Evolutionary conservation across 2,113 vertebrate genomes (phyloP).

Genomic region (Callaeas wilsoni): DNA sequence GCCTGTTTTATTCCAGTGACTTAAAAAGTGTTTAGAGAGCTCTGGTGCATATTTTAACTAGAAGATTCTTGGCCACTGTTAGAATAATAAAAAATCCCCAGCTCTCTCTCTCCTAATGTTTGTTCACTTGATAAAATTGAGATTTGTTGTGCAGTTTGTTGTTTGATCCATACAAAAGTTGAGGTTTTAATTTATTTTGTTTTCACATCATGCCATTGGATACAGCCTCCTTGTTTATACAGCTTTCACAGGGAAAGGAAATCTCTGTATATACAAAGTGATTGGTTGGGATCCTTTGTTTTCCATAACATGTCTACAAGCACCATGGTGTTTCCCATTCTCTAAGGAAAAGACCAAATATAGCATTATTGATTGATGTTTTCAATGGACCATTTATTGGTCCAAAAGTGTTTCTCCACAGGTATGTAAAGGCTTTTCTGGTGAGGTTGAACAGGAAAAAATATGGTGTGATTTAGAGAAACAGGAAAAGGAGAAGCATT

Average conservation of each 20-base stretch:
- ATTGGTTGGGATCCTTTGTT: neutral
- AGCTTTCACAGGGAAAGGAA: slow-evolving; percentile 12
- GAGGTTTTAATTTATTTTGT: neutral
- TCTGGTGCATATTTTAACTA: neutral
- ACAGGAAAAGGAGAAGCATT: slow-evolving; percentile 10
- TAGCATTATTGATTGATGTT: neutral
- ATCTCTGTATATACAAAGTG: neutral
- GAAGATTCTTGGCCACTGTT: neutral
- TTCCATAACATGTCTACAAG: neutral
- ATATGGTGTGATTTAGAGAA: neutral
- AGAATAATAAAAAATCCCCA: neutral
- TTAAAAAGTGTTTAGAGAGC: neutral
- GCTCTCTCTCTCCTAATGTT: neutral
- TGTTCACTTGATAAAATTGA: neutral
- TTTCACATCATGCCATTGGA: neutral
- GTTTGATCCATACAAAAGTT: neutral
- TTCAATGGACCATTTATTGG: neutral
- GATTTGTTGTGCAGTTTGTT: neutral
- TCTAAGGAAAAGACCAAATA: neutral
- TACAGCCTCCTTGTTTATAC: neutral
- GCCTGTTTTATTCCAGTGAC: neutral
- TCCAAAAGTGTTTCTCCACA: neutral
- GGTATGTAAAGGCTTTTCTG: neutral
- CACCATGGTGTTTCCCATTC: neutral
- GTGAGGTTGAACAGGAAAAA: neutral